These are phyloP conservation scores for Romanogobio albipinnatus DNA, from an alignment of 2,113 vertebrate species.

Conservation along the genomic window DNA sequence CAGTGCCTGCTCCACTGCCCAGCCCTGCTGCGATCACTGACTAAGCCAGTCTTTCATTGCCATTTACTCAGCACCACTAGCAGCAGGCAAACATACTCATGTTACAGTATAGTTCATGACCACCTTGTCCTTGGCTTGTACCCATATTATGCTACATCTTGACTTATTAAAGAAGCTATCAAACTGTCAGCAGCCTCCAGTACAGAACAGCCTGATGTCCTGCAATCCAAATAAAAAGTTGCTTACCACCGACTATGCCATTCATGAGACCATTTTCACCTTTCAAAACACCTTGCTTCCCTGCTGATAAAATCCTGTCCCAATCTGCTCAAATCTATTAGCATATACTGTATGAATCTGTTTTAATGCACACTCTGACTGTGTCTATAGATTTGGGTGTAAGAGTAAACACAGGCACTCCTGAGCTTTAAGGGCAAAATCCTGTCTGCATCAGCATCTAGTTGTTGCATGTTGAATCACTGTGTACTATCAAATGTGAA, in stretches of 20 bases:
- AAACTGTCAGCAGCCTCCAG: neutral
- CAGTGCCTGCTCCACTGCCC: neutral
- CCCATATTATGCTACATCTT: neutral
- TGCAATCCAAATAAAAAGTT: conserved; percentile 4
- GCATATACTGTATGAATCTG: neutral
- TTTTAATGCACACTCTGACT: neutral
- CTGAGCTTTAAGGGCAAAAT: neutral
- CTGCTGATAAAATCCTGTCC: neutral
- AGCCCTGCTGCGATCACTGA: neutral
- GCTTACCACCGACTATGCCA: neutral
- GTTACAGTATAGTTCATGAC: neutral
- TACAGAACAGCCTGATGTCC: neutral
- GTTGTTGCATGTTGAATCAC: neutral
- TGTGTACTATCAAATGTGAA: neutral
- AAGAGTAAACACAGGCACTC: neutral
- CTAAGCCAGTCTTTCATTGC: neutral
- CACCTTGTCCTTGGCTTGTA: neutral
- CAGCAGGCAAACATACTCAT: conserved; percentile 14
- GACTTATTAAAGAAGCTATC: neutral
- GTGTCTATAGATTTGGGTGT: neutral
- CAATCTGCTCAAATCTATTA: neutral
- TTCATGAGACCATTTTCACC: neutral
- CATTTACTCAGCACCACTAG: neutral
- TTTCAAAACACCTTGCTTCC: neutral
- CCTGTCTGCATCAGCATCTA: neutral